Conservation (phyloP, 2,113 vertebrate genomes). For the Panthera tigris region DNA sequence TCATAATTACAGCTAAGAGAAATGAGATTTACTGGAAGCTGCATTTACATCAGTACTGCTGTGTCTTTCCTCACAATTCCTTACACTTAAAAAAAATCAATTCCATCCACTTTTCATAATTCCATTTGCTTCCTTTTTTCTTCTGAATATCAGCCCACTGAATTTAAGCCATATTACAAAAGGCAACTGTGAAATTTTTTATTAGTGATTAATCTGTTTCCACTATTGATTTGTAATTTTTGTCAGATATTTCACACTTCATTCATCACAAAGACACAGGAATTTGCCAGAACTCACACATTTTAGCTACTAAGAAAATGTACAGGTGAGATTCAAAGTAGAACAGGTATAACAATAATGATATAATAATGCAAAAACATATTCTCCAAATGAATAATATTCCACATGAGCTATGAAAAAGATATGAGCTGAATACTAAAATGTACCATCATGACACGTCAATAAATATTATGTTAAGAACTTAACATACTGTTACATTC, state of each 20-base stretch:
- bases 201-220: neutral
- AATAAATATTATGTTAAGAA: neutral
- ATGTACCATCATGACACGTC: neutral
- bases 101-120: constrained; percentile 53
- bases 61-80: constrained; percentile 65
- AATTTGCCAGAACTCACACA: neutral
- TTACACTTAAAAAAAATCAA: constrained; percentile 60
- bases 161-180: constrained; percentile 54
- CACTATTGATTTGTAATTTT: neutral
- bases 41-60: constrained; percentile 73
- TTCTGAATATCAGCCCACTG: constrained; percentile 59
- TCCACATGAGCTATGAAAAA: neutral
- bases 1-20: constrained; percentile 80
- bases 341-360: neutral
- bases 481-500: neutral
- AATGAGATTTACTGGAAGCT: constrained; percentile 78
- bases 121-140: constrained; percentile 70
- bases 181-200: neutral
- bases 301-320: neutral
- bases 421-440: neutral
- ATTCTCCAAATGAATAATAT: neutral
- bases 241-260: neutral
- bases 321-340: neutral
- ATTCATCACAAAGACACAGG: neutral
- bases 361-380: neutral